Conservation (phyloP, 2,888 invertebrate species). For the Euproctis similis region DNA sequence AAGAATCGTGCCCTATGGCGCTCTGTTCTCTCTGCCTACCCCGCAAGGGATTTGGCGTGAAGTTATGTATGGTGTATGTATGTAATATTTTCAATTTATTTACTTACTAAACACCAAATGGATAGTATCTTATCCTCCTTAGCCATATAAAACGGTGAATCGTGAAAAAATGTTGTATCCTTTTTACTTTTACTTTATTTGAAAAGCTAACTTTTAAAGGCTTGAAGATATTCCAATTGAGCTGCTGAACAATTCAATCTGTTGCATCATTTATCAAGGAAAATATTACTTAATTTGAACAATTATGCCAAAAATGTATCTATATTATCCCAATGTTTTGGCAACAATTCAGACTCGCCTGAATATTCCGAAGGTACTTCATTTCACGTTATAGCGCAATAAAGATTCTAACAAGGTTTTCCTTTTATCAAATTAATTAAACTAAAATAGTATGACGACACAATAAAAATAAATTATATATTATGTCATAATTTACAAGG, state of each 20-base stretch:
- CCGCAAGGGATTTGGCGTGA: too few relatives aligned
- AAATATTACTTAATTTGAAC: neutral
- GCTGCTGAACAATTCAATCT: too few relatives aligned
- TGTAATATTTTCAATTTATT: too few relatives aligned
- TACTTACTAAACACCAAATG: too few relatives aligned
- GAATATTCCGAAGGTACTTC: constrained; percentile 3
- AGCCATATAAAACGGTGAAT: too few relatives aligned
- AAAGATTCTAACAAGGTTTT: constrained; percentile 5
- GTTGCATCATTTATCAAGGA: neutral
- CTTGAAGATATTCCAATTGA: too few relatives aligned
- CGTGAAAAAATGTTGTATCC: too few relatives aligned
- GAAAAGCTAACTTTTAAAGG: neutral
- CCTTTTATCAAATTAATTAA: constrained; percentile 6
- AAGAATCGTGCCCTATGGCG: too few relatives aligned
- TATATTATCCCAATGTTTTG: neutral
- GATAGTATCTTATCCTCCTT: too few relatives aligned
- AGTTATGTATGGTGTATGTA: too few relatives aligned
- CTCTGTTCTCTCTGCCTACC: too few relatives aligned
- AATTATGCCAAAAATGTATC: neutral
- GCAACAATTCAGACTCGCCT: constrained; percentile 1
- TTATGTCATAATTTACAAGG: neutral
- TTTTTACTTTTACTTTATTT: neutral
- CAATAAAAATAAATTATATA: constrained; percentile 1
- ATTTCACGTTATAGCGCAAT: constrained; percentile 2
- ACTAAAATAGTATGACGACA: constrained; percentile 2